phyloP scores from a whole-genome alignment of 1,140 invertebrate genomes.

The Elymnias hypermnestra region DNA sequence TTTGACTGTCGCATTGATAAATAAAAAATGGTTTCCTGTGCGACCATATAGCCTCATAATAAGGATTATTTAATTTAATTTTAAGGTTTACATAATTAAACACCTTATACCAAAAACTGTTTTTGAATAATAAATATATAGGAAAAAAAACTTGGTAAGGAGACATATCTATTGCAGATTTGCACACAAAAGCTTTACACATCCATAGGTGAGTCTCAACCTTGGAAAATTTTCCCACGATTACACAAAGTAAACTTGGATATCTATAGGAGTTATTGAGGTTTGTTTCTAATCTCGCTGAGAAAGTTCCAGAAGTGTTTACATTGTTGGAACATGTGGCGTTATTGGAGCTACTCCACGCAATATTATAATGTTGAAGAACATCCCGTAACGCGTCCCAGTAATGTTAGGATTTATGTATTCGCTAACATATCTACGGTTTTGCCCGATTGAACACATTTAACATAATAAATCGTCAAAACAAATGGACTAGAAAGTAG shows the following conservation, averaged over 20 bases:
- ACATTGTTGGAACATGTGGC: constrained; percentile 22
- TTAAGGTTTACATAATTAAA: too few species aligned
- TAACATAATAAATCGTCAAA: constrained; percentile 8
- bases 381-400: constrained; percentile 16
- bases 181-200: not conserved
- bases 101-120: too few species aligned
- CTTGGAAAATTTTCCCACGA: constrained; percentile 19
- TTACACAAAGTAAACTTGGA: constrained; percentile 9
- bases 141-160: too few species aligned
- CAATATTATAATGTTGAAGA: constrained; percentile 21
- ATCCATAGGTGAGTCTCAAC: constrained; percentile 1
- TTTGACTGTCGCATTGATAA: too few species aligned
- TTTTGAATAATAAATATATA: too few species aligned
- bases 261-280: constrained; percentile 16
- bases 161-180: not conserved
- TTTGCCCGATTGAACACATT: constrained; percentile 5
- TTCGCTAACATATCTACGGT: constrained; percentile 16
- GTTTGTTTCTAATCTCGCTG: constrained; percentile 23
- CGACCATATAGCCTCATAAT: too few species aligned
- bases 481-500: not conserved
- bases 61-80: too few species aligned
- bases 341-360: constrained; percentile 15
- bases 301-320: constrained; percentile 25
- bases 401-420: constrained; percentile 19
- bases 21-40: too few species aligned